These are phyloP conservation scores for Ciconia boyciana DNA, from an alignment of 2,113 vertebrate species.

Conservation along the genomic window DNA sequence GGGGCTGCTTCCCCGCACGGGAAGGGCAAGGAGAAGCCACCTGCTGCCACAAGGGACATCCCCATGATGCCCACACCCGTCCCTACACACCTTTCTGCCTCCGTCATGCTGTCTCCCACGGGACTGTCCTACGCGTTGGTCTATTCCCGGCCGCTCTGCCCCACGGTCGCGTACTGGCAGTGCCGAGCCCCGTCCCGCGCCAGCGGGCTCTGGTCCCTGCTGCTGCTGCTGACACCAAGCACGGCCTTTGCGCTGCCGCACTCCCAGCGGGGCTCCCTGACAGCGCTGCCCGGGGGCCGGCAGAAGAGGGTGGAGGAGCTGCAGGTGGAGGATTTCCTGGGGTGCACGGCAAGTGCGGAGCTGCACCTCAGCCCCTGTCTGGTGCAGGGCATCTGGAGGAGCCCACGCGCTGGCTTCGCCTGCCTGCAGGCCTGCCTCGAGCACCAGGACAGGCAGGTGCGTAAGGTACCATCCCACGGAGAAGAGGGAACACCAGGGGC, in stretches of 20 bases:
- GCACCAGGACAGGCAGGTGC: not conserved
- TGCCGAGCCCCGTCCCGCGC: rapidly evolving
- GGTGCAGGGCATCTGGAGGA: not conserved
- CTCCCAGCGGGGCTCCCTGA: not conserved
- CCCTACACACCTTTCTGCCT: not conserved
- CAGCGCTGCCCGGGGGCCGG: rapidly evolving
- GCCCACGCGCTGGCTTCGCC: rapidly evolving
- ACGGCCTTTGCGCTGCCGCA: not conserved
- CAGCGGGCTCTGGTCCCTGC: not conserved
- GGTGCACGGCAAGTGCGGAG: not conserved
- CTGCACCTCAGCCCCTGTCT: not conserved
- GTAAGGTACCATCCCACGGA: not conserved
- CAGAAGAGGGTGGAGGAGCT: not conserved
- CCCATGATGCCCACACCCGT: not conserved
- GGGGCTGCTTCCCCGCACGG: rapidly evolving
- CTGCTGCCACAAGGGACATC: not conserved
- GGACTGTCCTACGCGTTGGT: rapidly evolving
- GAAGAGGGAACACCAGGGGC: not conserved
- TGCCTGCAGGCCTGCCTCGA: not conserved
- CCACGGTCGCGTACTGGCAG: not conserved
- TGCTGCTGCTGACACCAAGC: not conserved
- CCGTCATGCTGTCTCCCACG: not conserved
- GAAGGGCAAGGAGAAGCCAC: not conserved
- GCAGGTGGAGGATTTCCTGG: not conserved
- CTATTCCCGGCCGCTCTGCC: not conserved